Evolutionary conservation across 2,113 vertebrate genomes (phyloP), one percentile per base, ranked within the genome.

Genomic region (Mobula birostris): DNA sequence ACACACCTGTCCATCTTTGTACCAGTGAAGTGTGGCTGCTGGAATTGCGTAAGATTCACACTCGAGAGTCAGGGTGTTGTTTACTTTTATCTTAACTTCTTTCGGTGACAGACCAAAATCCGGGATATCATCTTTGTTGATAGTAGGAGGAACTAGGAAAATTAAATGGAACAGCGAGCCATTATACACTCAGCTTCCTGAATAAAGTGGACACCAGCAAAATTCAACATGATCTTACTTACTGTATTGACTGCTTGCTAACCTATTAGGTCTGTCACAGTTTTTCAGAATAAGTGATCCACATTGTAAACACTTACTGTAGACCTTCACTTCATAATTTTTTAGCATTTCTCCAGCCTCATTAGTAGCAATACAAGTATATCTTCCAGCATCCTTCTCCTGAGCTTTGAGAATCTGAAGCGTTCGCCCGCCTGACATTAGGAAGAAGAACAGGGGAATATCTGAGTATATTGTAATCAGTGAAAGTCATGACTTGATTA

Each of bases 1-100:
- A 97, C 97, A 97, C 90, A 97, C 99, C 98, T 99, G 98, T 96
- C 98, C 98, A 0, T 99, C 98, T 95, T 99, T 99, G 97, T 98
- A 98, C 99, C 99, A 99, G 96, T 97, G 97, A 95, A 99, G 96
- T 9, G 96, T 96, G 1, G 98, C 97, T 40, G 96, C 96, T 94
- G 98, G 99, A 95, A 98, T 80, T 0, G 98, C 99, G 0, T 98
- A 97, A 79, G 97, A 98, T 94, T 98, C 97, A 95, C 99, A 99
- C 95, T 99, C 97, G 95, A 99, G 94, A 2, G 97, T 98, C 95
- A 99, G 95, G 1, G 97, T 99, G 96, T 97, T 98, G 95, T 99
- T 99, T 66, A 99, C 97, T 95, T 97, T 99, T 92, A 98, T 97
- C 96, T 99, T 99, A 94, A 99, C 97, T 95, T 99, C 99, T 95